Evolutionary conservation across 2,888 invertebrate species (phyloP).

Genomic region (Acholoe squamosa): DNA sequence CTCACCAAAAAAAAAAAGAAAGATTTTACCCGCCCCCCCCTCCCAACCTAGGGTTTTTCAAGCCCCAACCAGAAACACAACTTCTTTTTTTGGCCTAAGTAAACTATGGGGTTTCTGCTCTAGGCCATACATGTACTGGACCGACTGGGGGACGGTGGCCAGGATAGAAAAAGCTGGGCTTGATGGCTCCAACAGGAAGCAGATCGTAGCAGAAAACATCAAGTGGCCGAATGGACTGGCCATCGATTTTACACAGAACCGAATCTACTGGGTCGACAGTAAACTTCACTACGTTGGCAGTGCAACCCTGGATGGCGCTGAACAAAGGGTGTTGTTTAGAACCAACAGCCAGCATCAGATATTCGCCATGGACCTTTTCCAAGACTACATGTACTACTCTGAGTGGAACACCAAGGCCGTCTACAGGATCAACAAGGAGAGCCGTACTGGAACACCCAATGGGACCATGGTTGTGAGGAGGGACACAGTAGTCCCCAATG

Average conservation of each 20-base stretch:
- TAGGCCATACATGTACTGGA: constrained; percentile 66
- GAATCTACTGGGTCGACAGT: constrained; percentile 98
- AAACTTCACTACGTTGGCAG: constrained; percentile 95
- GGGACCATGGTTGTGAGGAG: constrained; percentile 80
- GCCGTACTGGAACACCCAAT: constrained; percentile 85
- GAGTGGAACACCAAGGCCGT: constrained; percentile 98
- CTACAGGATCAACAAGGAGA: constrained; percentile 94
- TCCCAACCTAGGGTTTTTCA: too few relatives aligned
- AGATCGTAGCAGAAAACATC: constrained; percentile 65
- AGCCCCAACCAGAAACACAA: too few relatives aligned
- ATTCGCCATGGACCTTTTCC: constrained; percentile 98
- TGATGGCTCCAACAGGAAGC: constrained; percentile 60
- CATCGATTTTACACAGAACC: constrained; percentile 91
- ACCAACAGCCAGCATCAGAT: constrained; percentile 93
- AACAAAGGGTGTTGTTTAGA: constrained; percentile 86
- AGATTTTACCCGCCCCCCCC: too few relatives aligned
- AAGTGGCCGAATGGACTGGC: constrained; percentile 71
- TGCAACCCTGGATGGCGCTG: constrained; percentile 92
- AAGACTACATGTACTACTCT: constrained; percentile 99
- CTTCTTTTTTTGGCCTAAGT: too few relatives aligned
- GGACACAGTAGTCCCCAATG: constrained; percentile 90
- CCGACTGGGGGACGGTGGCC: constrained; percentile 68
- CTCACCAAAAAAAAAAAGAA: too few relatives aligned
- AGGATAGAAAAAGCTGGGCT: constrained; percentile 67
- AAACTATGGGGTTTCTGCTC: not conserved